A percentile compares a stretch with the other conserved stretches of the same genome.
Conservation (phyloP, 1,140 invertebrate species). For the Tyrophagus putrescentiae region DNA sequence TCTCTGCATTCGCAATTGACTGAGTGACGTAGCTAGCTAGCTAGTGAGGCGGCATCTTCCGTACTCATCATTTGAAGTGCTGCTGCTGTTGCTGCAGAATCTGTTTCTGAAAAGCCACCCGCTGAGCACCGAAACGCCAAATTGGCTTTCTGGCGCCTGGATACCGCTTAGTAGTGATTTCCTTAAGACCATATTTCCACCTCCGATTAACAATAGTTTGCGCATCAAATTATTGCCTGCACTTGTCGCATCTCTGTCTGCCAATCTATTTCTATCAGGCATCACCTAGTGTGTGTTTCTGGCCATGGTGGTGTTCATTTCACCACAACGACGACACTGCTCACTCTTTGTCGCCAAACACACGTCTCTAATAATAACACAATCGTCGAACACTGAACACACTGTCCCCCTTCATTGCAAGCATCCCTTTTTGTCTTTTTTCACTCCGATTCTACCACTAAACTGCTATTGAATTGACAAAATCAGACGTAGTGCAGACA, state of each 20-base stretch:
- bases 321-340: background rate
- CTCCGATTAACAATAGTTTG: too few relatives aligned
- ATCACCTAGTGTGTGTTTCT: too few relatives aligned
- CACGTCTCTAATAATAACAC: background rate
- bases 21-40: background rate
- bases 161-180: too few relatives aligned
- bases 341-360: background rate
- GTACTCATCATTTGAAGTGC: background rate
- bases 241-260: too few relatives aligned
- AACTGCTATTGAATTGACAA: background rate
- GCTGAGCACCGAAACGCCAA: too few relatives aligned
- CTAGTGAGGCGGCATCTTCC: background rate
- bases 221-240: too few relatives aligned
- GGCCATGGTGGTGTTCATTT: background rate
- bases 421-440: background rate
- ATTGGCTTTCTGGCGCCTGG: too few relatives aligned
- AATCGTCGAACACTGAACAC: too few relatives aligned
- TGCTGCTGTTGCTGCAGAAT: background rate
- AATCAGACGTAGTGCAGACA: background rate
- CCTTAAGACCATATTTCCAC: too few relatives aligned
- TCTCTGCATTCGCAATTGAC: slow-evolving; percentile 18
- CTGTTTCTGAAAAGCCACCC: background rate
- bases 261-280: too few relatives aligned
- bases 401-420: too few relatives aligned
- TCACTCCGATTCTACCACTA: background rate